phyloP scores from a whole-genome alignment of 37 sponge, comb jelly and placozoan species.

The Diacarnus erythraeanus region DNA sequence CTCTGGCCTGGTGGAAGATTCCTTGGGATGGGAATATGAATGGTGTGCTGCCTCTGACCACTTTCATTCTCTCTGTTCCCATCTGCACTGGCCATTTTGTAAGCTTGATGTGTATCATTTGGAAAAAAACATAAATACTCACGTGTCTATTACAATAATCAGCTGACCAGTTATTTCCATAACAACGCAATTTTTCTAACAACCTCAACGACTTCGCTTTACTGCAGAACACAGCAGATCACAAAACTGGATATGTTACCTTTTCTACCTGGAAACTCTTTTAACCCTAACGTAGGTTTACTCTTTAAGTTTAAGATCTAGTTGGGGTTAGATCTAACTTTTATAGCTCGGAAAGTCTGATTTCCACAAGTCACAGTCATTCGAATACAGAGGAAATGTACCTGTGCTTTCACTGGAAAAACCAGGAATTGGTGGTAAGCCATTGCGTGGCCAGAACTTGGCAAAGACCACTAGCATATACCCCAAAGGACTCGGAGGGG shows the following conservation, averaged over 20 bases:
- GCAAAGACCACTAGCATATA: conserved; percentile 63
- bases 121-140: neutral
- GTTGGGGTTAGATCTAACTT: neutral
- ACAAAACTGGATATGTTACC: conserved; percentile 87
- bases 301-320: neutral
- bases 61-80: neutral
- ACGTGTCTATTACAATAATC: neutral
- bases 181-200: conserved; percentile 8
- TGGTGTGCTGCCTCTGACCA: neutral
- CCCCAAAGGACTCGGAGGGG: conserved; percentile 80
- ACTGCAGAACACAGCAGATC: neutral
- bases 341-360: conserved; percentile 74
- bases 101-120: conserved; percentile 8
- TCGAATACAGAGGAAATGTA: conserved; percentile 83
- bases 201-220: neutral
- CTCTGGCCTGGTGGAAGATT: conserved; percentile 14
- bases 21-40: neutral
- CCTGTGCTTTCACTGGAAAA: conserved; percentile 62
- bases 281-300: conserved; percentile 82
- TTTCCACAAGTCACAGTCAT: conserved; percentile 94
- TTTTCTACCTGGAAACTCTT: conserved; percentile 90
- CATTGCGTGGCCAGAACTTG: conserved; percentile 64
- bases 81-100: conserved; percentile 28
- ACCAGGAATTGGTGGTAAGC: conserved; percentile 89
- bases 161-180: conserved; percentile 2